Percentiles rank a stretch among this genome's conserved stretches.
Conservation (phyloP, 1,140 invertebrate species). For the Drosophila bipectinata region DNA sequence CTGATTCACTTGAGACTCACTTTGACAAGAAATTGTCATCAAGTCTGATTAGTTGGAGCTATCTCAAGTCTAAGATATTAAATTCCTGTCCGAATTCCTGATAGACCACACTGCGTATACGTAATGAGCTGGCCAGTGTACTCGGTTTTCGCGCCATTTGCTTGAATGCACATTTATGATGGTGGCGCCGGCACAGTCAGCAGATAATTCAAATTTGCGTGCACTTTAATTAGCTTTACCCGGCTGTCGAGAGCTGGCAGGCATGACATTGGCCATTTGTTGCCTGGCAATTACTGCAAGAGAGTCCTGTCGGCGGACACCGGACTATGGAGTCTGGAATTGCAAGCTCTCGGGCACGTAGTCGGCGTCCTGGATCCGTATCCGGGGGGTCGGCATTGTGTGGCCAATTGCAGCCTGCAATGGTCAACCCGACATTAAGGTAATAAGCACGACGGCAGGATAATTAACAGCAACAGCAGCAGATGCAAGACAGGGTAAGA, state of each 20-base stretch:
- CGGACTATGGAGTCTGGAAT: not conserved
- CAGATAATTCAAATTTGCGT: constrained; percentile 74
- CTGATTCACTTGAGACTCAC: constrained; percentile 24
- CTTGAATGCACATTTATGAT: constrained; percentile 30
- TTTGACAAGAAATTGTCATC: constrained; percentile 11
- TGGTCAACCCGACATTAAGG: constrained; percentile 66
- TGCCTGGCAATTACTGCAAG: constrained; percentile 59
- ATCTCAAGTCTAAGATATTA: not conserved
- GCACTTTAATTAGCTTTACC: constrained; percentile 73
- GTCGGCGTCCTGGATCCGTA: constrained; percentile 18
- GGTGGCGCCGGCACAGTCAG: constrained; percentile 42
- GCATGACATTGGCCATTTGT: constrained; percentile 57
- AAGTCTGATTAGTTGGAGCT: not conserved
- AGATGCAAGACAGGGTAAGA: constrained; percentile 21
- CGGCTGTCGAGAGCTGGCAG: constrained; percentile 23
- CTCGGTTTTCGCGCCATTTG: constrained; percentile 28
- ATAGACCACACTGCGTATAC: constrained; percentile 56
- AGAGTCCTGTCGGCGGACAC: not conserved
- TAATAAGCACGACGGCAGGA: constrained; percentile 67
- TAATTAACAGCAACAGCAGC: constrained; percentile 68
- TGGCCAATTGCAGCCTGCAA: constrained; percentile 64
- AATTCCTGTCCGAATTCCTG: not conserved
- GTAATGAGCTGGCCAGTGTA: constrained; percentile 26
- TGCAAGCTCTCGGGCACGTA: constrained; percentile 49
- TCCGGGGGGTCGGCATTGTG: constrained; percentile 32